Evolutionary conservation across 1,140 invertebrate species (phyloP), one percentile per base, ranked within the genome.

Genomic region (Drosophila sturtevanti): DNA sequence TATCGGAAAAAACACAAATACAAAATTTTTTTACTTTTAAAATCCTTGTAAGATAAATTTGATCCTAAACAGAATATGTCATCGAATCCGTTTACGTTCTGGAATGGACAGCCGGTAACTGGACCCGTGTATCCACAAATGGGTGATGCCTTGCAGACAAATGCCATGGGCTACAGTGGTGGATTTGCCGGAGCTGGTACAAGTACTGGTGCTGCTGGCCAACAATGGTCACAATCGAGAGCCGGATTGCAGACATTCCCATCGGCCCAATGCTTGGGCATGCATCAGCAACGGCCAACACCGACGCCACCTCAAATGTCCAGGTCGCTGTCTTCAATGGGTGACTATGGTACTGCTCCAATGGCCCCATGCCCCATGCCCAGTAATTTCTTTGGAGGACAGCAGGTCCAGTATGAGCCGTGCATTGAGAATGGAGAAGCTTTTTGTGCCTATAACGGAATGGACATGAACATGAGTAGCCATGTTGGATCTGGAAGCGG

Each of bases 21-120:
- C 24, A 6, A 31, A 31, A 31, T 6, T 31, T 31, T 4, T 31
- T 31, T 6, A 3, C 0, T 31, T 31, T 31, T 6, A 6, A 31
- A 4, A 31, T 31, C 27, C 27, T 31, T 31, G 27, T 31, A 7
- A 1, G 27, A 31, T 3, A 31, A 31, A 31, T 31, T 31, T 31
- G 2, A 0, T 31, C 7, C 5, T 31, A 31, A 6, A 31, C 27
- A 24, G 4, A 24, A 1, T 24, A 75, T 75, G 72, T 62, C 41
- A 10, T 48, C 54, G 44, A 74, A 74, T 58, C 14, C 35, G 0
- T 74, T 44, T 38, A 51, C 72, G 12, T 76, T 68, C 72, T 76
- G 72, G 73, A 76, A 76, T 35, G 72, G 72, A 14, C 71, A 75
- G 18, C 63, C 72, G 2, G 18, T 75, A 21, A 75, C 74, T 38